Evolutionary conservation across 2,888 invertebrate species (phyloP).

Genomic region (Apeira syringaria): DNA sequence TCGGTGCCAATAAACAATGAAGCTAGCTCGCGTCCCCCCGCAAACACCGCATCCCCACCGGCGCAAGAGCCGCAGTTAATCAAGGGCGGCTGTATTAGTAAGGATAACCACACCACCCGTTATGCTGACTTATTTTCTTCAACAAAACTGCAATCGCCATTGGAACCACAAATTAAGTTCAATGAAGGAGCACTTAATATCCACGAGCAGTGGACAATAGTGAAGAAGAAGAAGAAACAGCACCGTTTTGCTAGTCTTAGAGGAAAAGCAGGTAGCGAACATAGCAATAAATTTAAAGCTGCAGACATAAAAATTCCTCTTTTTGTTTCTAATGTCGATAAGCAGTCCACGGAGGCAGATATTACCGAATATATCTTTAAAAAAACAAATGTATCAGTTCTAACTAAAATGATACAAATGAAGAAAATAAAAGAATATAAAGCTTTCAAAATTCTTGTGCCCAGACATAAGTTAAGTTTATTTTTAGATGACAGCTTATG

Average conservation of each 20-base stretch:
- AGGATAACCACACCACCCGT: too few species aligned
- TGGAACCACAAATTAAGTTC: background rate
- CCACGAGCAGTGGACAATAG: background rate
- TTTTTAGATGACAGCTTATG: constrained; percentile 1
- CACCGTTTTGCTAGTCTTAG: background rate
- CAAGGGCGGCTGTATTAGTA: too few species aligned
- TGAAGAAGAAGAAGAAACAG: background rate
- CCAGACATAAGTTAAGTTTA: background rate
- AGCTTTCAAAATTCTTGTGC: background rate
- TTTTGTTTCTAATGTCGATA: background rate
- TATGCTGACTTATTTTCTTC: background rate
- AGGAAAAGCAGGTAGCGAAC: background rate
- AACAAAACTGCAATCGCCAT: background rate
- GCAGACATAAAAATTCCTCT: background rate
- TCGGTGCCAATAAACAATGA: background rate
- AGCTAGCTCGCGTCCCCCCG: background rate
- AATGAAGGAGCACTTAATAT: background rate
- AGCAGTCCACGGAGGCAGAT: background rate
- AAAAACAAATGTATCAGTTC: background rate
- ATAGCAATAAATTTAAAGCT: background rate
- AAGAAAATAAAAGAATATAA: background rate
- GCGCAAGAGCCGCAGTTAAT: too few species aligned
- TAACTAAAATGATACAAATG: background rate
- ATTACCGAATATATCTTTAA: background rate
- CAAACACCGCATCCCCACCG: background rate